phyloP scores from a whole-genome alignment of 2,797 vertebrate genomes.

The Myoxocephalus aenaeus region DNA sequence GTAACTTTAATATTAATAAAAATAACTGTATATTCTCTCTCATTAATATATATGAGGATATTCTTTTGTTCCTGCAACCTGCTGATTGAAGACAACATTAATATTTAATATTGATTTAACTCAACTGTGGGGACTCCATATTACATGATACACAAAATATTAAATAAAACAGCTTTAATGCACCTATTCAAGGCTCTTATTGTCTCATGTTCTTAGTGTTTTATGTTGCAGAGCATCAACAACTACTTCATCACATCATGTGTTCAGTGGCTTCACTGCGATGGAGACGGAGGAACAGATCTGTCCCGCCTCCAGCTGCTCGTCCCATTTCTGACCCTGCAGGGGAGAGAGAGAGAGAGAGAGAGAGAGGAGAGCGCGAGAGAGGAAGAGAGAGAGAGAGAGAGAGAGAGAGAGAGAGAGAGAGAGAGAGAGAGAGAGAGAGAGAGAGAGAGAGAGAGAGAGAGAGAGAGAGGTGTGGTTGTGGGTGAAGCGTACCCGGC shows the following conservation, averaged over 20 bases:
- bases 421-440: neutral
- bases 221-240: no score
- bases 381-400: no score
- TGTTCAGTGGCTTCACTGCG: slow-evolving; percentile 25
- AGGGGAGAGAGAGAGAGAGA: neutral
- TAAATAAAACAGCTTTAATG: neutral
- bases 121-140: neutral
- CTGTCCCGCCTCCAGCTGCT: slow-evolving; percentile 58
- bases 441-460: neutral
- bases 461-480: no score
- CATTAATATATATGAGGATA: neutral
- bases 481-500: slow-evolving; percentile 71
- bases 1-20: neutral
- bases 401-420: no score
- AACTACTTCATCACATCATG: neutral
- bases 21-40: neutral
- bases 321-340: slow-evolving; percentile 70
- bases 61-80: neutral
- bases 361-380: no score
- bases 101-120: slow-evolving; percentile 5
- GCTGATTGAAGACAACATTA: neutral
- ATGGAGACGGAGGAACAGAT: neutral
- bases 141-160: no score
- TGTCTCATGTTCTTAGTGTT: no score
- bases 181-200: neutral